Evolutionary conservation across 1,140 invertebrate species (phyloP), one percentile per base, ranked within the genome.

Genomic region (Eumaeus atala): DNA sequence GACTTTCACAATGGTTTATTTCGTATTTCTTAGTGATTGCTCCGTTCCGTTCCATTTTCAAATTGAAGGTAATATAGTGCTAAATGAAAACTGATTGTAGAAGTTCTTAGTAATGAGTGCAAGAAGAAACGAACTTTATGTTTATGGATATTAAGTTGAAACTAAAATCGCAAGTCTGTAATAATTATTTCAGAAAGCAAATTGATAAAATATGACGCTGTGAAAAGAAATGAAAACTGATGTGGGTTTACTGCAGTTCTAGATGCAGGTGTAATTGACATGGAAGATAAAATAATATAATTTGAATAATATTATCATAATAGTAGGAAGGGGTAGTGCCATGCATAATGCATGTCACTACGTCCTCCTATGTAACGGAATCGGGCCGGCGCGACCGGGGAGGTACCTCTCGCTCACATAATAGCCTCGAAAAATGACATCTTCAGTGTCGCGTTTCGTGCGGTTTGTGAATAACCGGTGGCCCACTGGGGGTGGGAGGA

Each of bases 11-110:
- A 63, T 59, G 55, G 60, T 53, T 53, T 53, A 53, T 53, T 53
- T 53, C 63, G 65, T 67, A 74, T 71, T 73, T 73, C 65, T 18
- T 62, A 49, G 56, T 67, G 65, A 69, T 74, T 70, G 69, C 72
- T 63, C 57, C 51, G 51, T 48, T 63, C 57, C 51, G 48, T 42
- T 48, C 66, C 65, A 72, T 74, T 76, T 70, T 63, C 53, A 64
- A 65, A 70, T 67, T 64, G 70, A 63, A 70, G 72, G 64, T 66
- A 67, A 70, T 70, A 64, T 60, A 48, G 61, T 66, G 54, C 60
- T 70, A 73, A 68, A 67, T 67, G 64, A 68, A 66, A 68, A 68
- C 61, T 72, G 63, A 65, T 67, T 65, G 60, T 38, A 61, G 36
- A 54, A 56, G 51, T 53, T 52, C 16, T 37, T 49, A 47, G 52